These are phyloP conservation scores for Drosophila affinis DNA, from an alignment of 2,888 invertebrate genomes.

Conservation along the genomic window DNA sequence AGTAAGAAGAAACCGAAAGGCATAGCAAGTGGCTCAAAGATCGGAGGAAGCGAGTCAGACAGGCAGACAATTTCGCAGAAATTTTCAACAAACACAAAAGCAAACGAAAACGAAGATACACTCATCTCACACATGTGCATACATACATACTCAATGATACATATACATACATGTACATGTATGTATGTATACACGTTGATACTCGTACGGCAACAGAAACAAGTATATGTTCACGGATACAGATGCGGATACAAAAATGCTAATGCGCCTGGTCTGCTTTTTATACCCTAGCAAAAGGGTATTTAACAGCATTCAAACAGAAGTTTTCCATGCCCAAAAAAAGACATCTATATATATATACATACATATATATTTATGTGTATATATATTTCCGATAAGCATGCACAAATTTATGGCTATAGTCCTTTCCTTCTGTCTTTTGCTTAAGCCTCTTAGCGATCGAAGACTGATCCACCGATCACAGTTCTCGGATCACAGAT, in stretches of 20 bases:
- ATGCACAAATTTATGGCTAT: too few species aligned
- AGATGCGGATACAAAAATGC: constrained; percentile 59
- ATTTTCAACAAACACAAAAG: constrained; percentile 38
- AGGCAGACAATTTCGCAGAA: constrained; percentile 53
- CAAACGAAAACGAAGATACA: constrained; percentile 49
- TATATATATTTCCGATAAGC: too few species aligned
- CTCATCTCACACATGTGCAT: constrained; percentile 16
- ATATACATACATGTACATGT: constrained; percentile 5
- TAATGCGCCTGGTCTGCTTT: constrained; percentile 40
- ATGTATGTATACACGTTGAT: constrained; percentile 1
- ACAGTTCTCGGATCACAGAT: too few species aligned
- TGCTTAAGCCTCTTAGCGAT: too few species aligned
- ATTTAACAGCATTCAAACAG: too few species aligned
- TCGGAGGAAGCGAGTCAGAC: constrained; percentile 50
- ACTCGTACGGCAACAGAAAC: constrained; percentile 15
- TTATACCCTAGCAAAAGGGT: neutral
- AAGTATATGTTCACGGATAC: constrained; percentile 38
- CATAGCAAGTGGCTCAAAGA: constrained; percentile 2
- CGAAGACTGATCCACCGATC: too few species aligned
- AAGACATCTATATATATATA: too few species aligned
- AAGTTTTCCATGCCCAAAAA: too few species aligned
- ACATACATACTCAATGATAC: constrained; percentile 18
- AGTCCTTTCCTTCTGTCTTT: too few species aligned
- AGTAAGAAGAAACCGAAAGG: constrained; percentile 13
- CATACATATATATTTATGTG: too few species aligned